A percentile compares a stretch with the other conserved stretches of the same genome.
These are phyloP conservation scores for Pangasius sanitwongsei DNA, from an alignment of 2,797 vertebrate genomes.

Conservation along the genomic window DNA sequence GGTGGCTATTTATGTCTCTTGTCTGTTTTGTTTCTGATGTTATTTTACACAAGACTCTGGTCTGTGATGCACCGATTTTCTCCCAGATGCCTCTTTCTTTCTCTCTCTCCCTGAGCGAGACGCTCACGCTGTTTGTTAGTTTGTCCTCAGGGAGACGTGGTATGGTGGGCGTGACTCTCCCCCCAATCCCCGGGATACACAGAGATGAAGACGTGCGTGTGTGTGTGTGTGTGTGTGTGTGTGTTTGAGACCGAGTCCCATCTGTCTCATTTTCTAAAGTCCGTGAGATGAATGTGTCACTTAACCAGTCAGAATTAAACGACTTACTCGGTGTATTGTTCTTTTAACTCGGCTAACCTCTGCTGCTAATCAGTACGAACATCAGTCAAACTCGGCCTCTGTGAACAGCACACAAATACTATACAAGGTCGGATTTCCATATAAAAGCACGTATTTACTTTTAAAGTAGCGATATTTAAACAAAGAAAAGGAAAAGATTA, in stretches of 20 bases:
- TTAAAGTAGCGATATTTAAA: not conserved
- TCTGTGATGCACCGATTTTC: not conserved
- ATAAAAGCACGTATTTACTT: not conserved
- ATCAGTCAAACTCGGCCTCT: not conserved
- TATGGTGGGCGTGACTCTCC: not conserved
- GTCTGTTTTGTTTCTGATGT: not conserved
- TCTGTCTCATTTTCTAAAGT: conserved; percentile 5
- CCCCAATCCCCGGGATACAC: not conserved
- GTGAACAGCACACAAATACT: not conserved
- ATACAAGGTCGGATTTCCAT: not conserved
- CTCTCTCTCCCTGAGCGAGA: not conserved
- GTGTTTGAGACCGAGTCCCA: not conserved
- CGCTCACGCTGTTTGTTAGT: not conserved
- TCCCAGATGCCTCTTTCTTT: not conserved
- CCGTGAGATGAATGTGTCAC: not conserved
- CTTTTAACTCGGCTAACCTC: not conserved
- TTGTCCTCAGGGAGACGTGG: not conserved
- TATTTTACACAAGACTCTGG: not conserved
- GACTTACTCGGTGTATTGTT: not conserved
- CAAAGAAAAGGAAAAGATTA: not conserved
- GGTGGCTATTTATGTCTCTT: not conserved
- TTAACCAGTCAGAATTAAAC: not conserved
- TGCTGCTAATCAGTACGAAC: not conserved
- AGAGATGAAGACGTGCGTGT: not conserved
- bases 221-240: conserved; percentile 9